Base-by-base conservation (phyloP, 1,140 invertebrate species). In the Paraescarpia echinospica region DNA sequence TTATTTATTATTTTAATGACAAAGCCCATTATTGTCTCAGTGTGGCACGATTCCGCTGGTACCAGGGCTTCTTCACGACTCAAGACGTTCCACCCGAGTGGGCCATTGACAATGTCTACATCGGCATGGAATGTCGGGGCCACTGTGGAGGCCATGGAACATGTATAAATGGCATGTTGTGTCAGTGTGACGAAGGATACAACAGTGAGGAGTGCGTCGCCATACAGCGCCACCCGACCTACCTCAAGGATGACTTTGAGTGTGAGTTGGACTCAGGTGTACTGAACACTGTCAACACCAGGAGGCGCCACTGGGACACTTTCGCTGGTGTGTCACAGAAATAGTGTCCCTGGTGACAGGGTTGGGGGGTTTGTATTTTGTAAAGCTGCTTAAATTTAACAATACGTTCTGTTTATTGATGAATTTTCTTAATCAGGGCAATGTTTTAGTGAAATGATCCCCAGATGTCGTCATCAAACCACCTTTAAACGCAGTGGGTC, bases 91-190 rank as follows among this genome's bases (percentile, higher is more conserved):
- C 95, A 14, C 95, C 96, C 35, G 59, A 77, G 59, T 96, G 96
- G 96, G 96, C 96, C 18, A 93, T 96, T 34, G 96, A 96, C 93
- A 96, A 96, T 93, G 94, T 96, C 33, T 96, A 96, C 94, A 95
- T 96, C 92, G 96, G 96, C 2, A 96, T 96, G 93, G 93, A 95
- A 12, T 96, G 96, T 94, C 93, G 94, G 92, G 94, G 96, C 41
- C 95, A 96, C 92, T 96, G 96, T 93, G 94, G 94, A 48, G 96
- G 96, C 31, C 96, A 96, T 94, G 96, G 96, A 31, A 93, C 94
- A 41, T 96, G 96, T 92, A 90, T 94, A 48, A 94, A 95, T 92
- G 95, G 95, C n/a, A 95, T 96, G 93, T 94, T 95, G 91, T 96
- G 96, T 93, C 91, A 95, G 88, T 96, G 96, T 94, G 96, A 96